Percentiles rank a stretch among this genome's conserved stretches.
phyloP scores from a whole-genome alignment of 2,797 vertebrate species.

The Esox lucius region DNA sequence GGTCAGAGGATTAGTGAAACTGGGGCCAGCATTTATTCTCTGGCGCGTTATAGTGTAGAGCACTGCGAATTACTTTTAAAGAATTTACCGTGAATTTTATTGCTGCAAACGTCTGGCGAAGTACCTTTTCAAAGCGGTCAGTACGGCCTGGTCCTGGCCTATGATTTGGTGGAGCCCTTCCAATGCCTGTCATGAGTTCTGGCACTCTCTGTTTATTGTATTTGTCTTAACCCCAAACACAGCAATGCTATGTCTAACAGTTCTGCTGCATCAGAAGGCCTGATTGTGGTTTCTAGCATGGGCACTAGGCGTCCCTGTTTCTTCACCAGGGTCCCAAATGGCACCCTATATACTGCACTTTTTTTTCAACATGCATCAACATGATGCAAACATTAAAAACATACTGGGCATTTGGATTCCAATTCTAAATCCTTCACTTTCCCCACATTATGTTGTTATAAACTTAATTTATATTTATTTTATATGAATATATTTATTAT shows the following conservation, averaged over 20 bases:
- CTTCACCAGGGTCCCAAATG: neutral
- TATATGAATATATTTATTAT: too few species aligned
- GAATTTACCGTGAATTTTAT: neutral
- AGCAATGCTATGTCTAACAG: constrained; percentile 49
- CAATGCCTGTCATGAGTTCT: constrained; percentile 47
- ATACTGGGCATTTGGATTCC: too few species aligned
- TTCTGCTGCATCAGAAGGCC: constrained; percentile 49
- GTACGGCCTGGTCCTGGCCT: neutral
- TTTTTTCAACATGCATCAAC: neutral
- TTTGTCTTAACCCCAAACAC: constrained; percentile 51
- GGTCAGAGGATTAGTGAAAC: neutral
- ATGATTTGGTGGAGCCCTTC: constrained; percentile 32
- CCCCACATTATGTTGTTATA: too few species aligned
- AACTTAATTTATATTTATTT: too few species aligned
- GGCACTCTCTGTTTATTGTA: constrained; percentile 39
- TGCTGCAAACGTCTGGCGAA: neutral
- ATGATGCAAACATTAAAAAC: too few species aligned
- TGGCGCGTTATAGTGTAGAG: neutral
- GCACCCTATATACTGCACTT: constrained; percentile 15
- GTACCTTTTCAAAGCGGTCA: constrained; percentile 16
- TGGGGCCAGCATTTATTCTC: too few species aligned
- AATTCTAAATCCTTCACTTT: too few species aligned
- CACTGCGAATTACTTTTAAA: neutral
- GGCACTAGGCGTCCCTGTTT: constrained; percentile 27
- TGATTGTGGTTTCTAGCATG: constrained; percentile 42